phyloP scores from a whole-genome alignment of 2,113 vertebrate genomes.

The Theristicus caerulescens region DNA sequence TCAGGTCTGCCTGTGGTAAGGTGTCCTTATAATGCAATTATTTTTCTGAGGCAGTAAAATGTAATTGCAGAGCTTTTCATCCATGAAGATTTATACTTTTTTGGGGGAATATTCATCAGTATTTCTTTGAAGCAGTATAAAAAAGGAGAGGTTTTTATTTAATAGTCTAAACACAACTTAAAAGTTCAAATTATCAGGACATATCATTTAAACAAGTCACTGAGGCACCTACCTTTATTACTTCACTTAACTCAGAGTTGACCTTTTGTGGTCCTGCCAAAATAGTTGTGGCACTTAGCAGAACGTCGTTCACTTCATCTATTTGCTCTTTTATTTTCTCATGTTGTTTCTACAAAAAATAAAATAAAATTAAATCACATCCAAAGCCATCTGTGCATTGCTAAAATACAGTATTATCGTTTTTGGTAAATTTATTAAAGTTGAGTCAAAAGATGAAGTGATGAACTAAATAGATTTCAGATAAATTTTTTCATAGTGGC shows the following conservation, averaged over 20 bases:
- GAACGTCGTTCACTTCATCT: constrained; percentile 67
- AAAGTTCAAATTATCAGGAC: background rate
- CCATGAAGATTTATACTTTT: background rate
- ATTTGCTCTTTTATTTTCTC: constrained; percentile 73
- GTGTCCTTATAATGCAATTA: background rate
- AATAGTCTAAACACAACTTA: background rate
- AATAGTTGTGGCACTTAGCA: constrained; percentile 66
- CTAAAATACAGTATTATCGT: background rate
- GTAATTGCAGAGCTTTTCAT: background rate
- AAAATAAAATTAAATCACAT: background rate
- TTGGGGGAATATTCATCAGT: background rate
- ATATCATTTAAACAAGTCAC: background rate
- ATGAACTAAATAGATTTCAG: background rate
- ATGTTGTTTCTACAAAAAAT: constrained; percentile 72
- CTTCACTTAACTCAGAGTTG: constrained; percentile 72
- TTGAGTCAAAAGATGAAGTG: background rate
- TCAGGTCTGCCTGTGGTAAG: background rate
- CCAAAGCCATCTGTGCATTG: background rate
- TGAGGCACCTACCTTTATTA: constrained; percentile 81
- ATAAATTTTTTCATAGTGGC: background rate
- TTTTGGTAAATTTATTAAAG: background rate
- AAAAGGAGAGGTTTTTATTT: background rate
- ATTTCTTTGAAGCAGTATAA: background rate
- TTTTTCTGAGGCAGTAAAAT: background rate
- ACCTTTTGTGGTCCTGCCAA: constrained; percentile 63